Percentiles rank a stretch among this genome's conserved stretches.
Conservation (phyloP, 1,140 invertebrate genomes). For the Eurosta solidaginis region DNA sequence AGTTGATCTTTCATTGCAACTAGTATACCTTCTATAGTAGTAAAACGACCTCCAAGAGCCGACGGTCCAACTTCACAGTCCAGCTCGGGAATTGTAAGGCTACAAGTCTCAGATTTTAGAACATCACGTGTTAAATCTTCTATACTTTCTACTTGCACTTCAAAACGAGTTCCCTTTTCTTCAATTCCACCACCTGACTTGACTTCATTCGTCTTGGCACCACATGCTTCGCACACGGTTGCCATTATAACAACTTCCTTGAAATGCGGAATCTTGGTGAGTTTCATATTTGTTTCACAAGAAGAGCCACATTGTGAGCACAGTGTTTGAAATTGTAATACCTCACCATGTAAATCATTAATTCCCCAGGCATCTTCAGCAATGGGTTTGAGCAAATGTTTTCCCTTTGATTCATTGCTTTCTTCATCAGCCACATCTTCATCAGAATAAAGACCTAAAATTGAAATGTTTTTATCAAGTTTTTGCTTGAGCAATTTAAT, state of each 20-base stretch:
- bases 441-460: constrained; percentile 46
- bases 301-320: constrained; percentile 85
- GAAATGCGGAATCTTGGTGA: constrained; percentile 94
- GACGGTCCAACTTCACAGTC: constrained; percentile 84
- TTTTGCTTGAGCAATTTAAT: no score
- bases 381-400: constrained; percentile 66
- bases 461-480: no score
- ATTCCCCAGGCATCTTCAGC: constrained; percentile 66
- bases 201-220: constrained; percentile 90
- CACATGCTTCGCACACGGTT: constrained; percentile 88
- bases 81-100: constrained; percentile 85
- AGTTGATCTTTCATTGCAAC: constrained; percentile 73
- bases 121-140: constrained; percentile 91
- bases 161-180: constrained; percentile 78
- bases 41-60: constrained; percentile 91
- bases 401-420: not conserved
- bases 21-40: constrained; percentile 89
- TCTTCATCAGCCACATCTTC: constrained; percentile 33
- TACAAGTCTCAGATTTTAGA: constrained; percentile 95
- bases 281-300: constrained; percentile 94
- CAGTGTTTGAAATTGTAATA: constrained; percentile 84
- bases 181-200: constrained; percentile 93
- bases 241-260: constrained; percentile 99
- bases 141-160: constrained; percentile 72
- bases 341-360: constrained; percentile 77